Evolutionary conservation across 2,797 vertebrate species (phyloP).

Genomic region (Denticeps clupeoides): DNA sequence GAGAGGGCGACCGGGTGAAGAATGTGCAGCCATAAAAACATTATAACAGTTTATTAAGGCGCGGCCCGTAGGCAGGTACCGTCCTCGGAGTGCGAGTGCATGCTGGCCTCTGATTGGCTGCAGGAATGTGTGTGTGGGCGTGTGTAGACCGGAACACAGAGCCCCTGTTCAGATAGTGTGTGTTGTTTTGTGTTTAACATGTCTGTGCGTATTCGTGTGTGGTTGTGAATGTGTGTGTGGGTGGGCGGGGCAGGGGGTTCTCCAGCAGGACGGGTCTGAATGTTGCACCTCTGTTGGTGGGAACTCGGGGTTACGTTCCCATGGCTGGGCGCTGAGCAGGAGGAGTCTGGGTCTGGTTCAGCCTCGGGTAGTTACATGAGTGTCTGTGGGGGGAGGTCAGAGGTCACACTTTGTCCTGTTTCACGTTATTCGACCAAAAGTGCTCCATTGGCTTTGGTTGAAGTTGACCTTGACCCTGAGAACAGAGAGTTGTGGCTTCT

Average conservation of each 20-base stretch:
- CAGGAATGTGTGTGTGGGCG: background rate
- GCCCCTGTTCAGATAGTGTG: background rate
- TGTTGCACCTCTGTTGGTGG: constrained; percentile 59
- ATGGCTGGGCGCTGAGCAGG: no score
- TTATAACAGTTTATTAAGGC: background rate
- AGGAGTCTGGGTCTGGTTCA: no score
- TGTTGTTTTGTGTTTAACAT: constrained; percentile 2
- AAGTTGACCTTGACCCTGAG: no score
- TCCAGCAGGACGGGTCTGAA: constrained; percentile 48
- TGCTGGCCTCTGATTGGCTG: background rate
- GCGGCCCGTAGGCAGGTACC: background rate
- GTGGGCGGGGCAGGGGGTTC: constrained; percentile 11
- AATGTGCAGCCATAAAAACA: no score
- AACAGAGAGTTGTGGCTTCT: no score
- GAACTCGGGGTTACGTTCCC: constrained; percentile 39
- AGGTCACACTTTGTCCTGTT: no score
- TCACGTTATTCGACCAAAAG: no score
- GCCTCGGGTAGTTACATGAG: no score
- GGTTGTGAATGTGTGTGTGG: constrained; percentile 9
- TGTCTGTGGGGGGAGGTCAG: no score
- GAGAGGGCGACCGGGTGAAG: no score
- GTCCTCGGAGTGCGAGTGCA: background rate
- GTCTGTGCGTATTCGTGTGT: constrained; percentile 8
- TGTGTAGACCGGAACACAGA: background rate
- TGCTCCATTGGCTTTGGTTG: no score